A percentile compares a stretch with the other conserved stretches of the same genome.
These are phyloP conservation scores for Tympanoctomys barrerae DNA, from an alignment of 2,797 vertebrate species.

Conservation along the genomic window DNA sequence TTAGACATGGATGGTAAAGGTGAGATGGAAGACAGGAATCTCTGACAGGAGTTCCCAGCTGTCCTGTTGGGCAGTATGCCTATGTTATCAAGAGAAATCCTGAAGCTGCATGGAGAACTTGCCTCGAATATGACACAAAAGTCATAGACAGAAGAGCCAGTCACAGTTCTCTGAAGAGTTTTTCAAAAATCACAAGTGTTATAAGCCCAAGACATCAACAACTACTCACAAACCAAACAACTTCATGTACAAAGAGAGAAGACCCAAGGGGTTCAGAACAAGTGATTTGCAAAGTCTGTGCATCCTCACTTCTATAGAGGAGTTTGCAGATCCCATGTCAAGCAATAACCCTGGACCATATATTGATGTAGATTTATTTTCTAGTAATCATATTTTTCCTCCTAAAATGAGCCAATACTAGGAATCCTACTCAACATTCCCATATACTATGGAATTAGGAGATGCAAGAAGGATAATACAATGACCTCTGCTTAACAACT, in stretches of 20 bases:
- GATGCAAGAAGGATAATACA: not conserved
- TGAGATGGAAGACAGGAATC: not conserved
- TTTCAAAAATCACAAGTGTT: slow-evolving; percentile 26
- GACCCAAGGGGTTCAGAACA: not conserved
- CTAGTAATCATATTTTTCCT: not conserved
- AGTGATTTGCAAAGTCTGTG: not conserved
- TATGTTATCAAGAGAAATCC: not conserved
- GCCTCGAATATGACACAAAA: not conserved
- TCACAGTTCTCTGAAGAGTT: not conserved
- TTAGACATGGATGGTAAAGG: not conserved
- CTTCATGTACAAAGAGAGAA: not conserved
- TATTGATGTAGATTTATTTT: not conserved
- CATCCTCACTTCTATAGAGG: not conserved
- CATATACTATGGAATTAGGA: not conserved
- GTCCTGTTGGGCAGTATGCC: not conserved
- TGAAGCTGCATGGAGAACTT: not conserved
- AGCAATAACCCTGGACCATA: not conserved
- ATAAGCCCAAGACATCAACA: not conserved
- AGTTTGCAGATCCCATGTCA: not conserved
- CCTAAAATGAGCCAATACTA: not conserved
- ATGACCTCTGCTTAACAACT: not conserved
- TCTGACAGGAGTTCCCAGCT: not conserved
- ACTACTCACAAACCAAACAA: not conserved
- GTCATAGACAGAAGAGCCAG: not conserved
- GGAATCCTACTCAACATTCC: not conserved